A percentile compares a stretch with the other conserved stretches of the same genome.
Evolutionary conservation across 2,888 invertebrate species (phyloP).

Genomic region (Torymus aiolomorphi): DNA sequence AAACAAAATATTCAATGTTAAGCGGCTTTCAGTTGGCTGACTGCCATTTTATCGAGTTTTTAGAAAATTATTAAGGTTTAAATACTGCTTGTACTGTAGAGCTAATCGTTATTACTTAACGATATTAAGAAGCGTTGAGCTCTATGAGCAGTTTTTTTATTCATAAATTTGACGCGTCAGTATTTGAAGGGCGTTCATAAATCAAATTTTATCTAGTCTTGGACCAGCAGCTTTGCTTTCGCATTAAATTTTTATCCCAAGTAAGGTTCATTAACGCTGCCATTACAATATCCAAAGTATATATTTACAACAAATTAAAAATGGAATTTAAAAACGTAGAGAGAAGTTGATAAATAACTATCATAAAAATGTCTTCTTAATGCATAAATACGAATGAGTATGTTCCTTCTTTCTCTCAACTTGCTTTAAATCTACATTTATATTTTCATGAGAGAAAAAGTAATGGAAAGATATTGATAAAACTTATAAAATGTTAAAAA

Average conservation of each 20-base stretch:
- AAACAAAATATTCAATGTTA: conserved; percentile 56
- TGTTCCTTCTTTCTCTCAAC: conserved; percentile 55
- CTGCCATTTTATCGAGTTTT: conserved; percentile 55
- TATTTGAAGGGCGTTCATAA: conserved; percentile 73
- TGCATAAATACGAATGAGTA: conserved; percentile 43
- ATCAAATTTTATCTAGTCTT: conserved; percentile 75
- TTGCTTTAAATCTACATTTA: conserved; percentile 48
- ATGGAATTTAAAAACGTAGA: conserved; percentile 47
- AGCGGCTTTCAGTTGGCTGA: conserved; percentile 50
- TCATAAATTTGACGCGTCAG: conserved; percentile 58
- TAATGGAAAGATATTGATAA: conserved; percentile 40
- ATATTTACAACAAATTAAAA: conserved; percentile 53
- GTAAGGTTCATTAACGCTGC: conserved; percentile 57
- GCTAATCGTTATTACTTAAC: conserved; percentile 39
- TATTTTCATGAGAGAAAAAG: conserved; percentile 42
- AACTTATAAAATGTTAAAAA: conserved; percentile 60
- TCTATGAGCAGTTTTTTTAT: conserved; percentile 54
- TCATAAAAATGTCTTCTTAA: conserved; percentile 46
- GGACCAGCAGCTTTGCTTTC: conserved; percentile 70
- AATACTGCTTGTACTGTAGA: conserved; percentile 53
- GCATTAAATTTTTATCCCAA: conserved; percentile 61
- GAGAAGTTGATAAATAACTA: conserved; percentile 35
- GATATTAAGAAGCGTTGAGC: conserved; percentile 40
- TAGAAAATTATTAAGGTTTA: conserved; percentile 55
- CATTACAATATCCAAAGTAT: conserved; percentile 59